phyloP scores from a whole-genome alignment of 2,113 vertebrate genomes.

The Astur gentilis region DNA sequence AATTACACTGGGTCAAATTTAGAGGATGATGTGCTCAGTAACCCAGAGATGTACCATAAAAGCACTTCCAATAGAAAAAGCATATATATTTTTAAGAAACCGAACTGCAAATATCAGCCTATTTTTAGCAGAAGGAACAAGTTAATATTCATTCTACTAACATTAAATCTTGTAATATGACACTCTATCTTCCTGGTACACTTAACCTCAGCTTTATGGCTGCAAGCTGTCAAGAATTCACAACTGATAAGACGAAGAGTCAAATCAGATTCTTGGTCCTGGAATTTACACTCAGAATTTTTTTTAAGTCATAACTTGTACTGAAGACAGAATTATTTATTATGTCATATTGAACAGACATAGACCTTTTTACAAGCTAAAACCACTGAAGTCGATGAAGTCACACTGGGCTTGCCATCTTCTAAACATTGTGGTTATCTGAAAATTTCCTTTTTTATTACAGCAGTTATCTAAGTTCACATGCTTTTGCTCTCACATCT shows the following conservation, averaged over 20 bases:
- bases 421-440: not conserved
- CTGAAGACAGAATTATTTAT: not conserved
- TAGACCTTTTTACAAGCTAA: not conserved
- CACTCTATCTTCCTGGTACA: not conserved
- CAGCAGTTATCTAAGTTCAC: not conserved
- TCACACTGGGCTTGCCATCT: not conserved
- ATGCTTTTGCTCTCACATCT: not conserved
- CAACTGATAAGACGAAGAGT: not conserved
- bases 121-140: not conserved
- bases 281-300: not conserved
- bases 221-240: not conserved
- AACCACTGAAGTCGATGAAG: not conserved
- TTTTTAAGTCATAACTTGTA: not conserved
- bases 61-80: not conserved
- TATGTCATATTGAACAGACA: not conserved
- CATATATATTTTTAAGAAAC: not conserved
- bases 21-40: not conserved
- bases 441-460: not conserved
- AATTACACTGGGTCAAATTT: not conserved
- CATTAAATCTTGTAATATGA: not conserved
- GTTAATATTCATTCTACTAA: not conserved
- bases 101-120: not conserved
- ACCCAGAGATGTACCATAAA: not conserved
- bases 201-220: not conserved
- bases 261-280: not conserved